A percentile compares a stretch with the other conserved stretches of the same genome.
Evolutionary conservation across 1,140 invertebrate genomes (phyloP).

Genomic region (Cryptotermes secundus): DNA sequence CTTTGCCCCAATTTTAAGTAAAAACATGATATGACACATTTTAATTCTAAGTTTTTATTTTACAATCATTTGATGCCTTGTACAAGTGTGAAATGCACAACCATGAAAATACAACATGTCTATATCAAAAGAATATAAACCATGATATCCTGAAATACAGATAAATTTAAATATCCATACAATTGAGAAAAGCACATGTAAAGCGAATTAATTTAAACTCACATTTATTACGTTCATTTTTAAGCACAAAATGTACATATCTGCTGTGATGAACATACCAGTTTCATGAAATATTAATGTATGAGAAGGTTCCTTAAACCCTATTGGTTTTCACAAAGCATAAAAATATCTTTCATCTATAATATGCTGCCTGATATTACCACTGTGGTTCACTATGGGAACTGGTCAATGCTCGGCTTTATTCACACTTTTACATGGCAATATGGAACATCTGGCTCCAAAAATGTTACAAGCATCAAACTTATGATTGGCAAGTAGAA

Average conservation of each 20-base stretch:
- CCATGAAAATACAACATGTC: not conserved
- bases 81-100: not conserved
- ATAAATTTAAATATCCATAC: not conserved
- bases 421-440: not conserved
- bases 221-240: not conserved
- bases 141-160: not conserved
- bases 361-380: not conserved
- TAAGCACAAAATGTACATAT: not conserved
- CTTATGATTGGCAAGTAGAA: not conserved
- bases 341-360: not conserved
- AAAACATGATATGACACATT: not conserved
- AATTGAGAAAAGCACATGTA: not conserved
- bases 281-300: not conserved
- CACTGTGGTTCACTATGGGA: not conserved
- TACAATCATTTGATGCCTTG: slow-evolving; percentile 1
- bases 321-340: not conserved
- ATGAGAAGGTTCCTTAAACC: not conserved
- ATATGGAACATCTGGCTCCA: not conserved
- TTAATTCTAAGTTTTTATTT: not conserved
- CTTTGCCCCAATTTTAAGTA: not conserved
- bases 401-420: not conserved
- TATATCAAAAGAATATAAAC: not conserved
- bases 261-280: not conserved
- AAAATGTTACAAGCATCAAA: not conserved
- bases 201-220: not conserved